Evolutionary conservation across 2,888 invertebrate genomes (phyloP), one percentile per base, ranked within the genome.

Genomic region (Athalia circularis): DNA sequence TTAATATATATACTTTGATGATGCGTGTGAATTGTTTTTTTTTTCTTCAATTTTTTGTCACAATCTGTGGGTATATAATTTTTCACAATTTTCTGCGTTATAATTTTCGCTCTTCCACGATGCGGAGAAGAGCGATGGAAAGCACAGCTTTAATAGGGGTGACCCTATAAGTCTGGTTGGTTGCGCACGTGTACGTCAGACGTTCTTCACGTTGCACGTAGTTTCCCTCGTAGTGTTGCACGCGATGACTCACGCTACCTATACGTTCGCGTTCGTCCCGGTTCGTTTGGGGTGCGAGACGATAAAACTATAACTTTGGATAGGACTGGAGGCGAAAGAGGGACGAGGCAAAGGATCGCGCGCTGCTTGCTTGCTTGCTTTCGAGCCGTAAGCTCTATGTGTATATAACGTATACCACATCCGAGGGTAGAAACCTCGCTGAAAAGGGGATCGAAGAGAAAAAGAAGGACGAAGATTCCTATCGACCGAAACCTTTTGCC

Each of bases 221-320:
- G n/a, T 45, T n/a, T 64, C 64, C 0, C 47, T 64, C 43, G 11
- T 11, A 5, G 15, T n/a, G n/a, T n/a, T 43, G 47, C n/a, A 6
- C 11, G 64, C 64, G 64, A 64, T 64, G 64, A 64, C 45, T 64
- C 64, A 64, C 64, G 64, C 64, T 64, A 52, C 11, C 7, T 11
- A 11, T 52, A 52, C 11, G 11, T 11, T 11, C 11, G 11, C 52
- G 15, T 67, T 50, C 48, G 67, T 47, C 47, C 9, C 13, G 48
- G 48, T 52, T 54, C 29, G 29, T 54, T 68, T 68, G 52, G 68
- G 68, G 68, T 68, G 68, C 68, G 52, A 68, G 68, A 68, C 68
- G 68, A 68, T 68, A 68, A 52, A 68, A 68, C 68, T 68, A 68
- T 68, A 68, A 68, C 68, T 68, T 47, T 3, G 47, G 43, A 54